These are phyloP conservation scores for Ceratina australensis DNA, from an alignment of 1,140 invertebrate genomes.

Conservation along the genomic window DNA sequence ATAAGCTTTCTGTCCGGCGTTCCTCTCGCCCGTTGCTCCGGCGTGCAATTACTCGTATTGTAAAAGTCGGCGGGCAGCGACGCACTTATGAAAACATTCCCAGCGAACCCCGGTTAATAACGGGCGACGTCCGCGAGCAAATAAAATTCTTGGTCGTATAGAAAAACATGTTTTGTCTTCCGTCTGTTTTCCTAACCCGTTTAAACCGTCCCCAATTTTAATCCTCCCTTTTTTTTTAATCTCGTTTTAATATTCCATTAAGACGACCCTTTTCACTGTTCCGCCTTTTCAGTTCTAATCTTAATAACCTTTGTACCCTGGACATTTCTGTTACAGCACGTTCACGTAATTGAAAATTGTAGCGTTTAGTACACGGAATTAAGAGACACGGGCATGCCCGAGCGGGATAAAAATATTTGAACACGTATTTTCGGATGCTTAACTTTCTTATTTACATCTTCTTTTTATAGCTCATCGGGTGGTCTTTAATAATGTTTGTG, in stretches of 20 bases:
- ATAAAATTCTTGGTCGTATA: conserved; percentile 27
- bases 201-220: neutral
- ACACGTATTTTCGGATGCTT: neutral
- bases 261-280: neutral
- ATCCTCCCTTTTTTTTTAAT: neutral
- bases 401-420: neutral
- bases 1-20: neutral
- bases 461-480: neutral
- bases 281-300: neutral
- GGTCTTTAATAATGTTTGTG: neutral
- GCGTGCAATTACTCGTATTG: conserved; percentile 40
- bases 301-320: neutral
- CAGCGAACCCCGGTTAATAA: conserved; percentile 11
- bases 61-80: neutral
- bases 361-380: neutral
- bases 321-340: neutral
- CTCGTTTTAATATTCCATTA: conserved; percentile 22
- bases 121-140: neutral
- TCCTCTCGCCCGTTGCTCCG: no score
- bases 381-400: neutral
- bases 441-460: neutral
- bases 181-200: neutral
- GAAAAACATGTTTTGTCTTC: conserved; percentile 10
- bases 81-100: conserved; percentile 39
- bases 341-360: neutral